These are phyloP conservation scores for Poeciliopsis prolifica DNA, from an alignment of 2,113 vertebrate species.

Conservation along the genomic window DNA sequence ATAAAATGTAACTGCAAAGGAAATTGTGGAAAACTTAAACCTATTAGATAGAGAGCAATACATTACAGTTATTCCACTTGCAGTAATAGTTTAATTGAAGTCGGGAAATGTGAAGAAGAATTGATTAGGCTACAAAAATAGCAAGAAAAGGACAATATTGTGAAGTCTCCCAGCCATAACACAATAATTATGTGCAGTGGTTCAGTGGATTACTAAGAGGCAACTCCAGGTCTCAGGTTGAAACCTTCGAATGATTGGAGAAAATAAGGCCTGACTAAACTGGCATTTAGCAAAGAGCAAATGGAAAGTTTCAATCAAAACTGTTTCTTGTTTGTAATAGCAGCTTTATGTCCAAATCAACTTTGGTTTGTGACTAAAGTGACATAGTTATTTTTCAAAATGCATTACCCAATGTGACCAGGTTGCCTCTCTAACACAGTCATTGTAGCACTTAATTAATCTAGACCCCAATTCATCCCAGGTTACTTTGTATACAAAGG, in stretches of 20 bases:
- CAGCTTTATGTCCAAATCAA: neutral
- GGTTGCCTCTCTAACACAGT: neutral
- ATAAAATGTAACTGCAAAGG: neutral
- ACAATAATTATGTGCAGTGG: constrained; percentile 4
- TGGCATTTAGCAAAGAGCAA: constrained; percentile 1
- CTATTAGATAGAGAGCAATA: too few relatives aligned
- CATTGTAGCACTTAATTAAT: neutral
- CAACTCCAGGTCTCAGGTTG: constrained; percentile 37
- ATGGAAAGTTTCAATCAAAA: neutral
- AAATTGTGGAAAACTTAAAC: neutral
- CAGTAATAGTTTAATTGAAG: too few relatives aligned
- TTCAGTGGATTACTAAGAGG: constrained; percentile 51
- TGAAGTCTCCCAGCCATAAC: too few relatives aligned
- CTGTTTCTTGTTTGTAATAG: neutral
- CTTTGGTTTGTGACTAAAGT: neutral
- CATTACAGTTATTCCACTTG: too few relatives aligned
- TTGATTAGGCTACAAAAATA: neutral
- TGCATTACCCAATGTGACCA: neutral
- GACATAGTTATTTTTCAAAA: neutral
- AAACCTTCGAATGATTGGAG: constrained; percentile 44
- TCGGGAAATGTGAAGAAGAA: neutral
- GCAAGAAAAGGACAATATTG: constrained; percentile 15
- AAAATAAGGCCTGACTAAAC: constrained; percentile 16
- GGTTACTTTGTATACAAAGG: neutral
- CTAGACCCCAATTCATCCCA: neutral